These are phyloP conservation scores for Australoheros facetus DNA, from an alignment of 2,797 vertebrate species.

Conservation along the genomic window DNA sequence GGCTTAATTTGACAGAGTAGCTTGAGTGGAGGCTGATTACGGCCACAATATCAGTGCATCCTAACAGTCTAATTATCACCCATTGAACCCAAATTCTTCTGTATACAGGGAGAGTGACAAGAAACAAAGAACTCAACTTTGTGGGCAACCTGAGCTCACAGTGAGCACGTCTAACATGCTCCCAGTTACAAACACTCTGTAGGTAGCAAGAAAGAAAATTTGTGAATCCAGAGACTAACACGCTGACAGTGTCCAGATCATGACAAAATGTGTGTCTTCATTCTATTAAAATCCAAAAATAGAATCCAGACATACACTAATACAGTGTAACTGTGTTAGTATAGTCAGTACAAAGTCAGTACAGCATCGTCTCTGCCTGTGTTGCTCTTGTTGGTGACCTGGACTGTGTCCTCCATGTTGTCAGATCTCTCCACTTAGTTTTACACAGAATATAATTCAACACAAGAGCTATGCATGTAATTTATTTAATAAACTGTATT, in stretches of 20 bases:
- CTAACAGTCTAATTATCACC: fast-evolving
- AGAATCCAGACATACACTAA: background rate
- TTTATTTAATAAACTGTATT: too few relatives aligned
- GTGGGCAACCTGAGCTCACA: background rate
- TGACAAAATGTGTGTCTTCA: background rate
- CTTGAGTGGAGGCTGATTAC: background rate
- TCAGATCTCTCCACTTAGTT: background rate
- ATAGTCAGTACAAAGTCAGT: background rate
- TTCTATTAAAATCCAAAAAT: background rate
- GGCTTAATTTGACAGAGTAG: background rate
- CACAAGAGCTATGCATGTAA: too few relatives aligned
- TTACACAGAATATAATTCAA: too few relatives aligned
- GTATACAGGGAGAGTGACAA: background rate
- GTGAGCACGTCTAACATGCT: background rate
- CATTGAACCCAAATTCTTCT: background rate
- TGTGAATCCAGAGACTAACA: background rate
- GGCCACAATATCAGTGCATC: background rate
- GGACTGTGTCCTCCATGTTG: background rate
- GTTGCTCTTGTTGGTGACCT: background rate
- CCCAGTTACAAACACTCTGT: background rate
- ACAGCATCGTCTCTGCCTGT: background rate
- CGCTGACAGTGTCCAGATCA: background rate
- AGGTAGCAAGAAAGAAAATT: background rate
- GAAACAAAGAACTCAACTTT: background rate
- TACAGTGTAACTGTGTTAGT: background rate